Conservation (phyloP, 2,888 invertebrate genomes). For the Fragum fragum region DNA sequence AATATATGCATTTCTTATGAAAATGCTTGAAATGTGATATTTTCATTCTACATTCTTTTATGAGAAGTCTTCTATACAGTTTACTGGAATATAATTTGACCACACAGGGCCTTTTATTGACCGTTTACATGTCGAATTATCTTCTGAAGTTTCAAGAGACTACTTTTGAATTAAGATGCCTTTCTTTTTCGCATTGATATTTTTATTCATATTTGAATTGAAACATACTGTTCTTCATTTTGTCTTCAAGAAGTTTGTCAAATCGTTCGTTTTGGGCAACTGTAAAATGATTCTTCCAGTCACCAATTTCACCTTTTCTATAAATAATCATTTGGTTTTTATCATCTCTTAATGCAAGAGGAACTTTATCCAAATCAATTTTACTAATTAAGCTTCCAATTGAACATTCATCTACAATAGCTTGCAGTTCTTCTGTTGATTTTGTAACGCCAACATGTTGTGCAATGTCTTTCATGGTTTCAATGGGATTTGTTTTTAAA, state of each 20-base stretch:
- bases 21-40: no score
- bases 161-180: no score
- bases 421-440: not conserved
- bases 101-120: no score
- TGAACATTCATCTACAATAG: not conserved
- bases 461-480: not conserved
- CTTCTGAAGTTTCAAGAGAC: no score
- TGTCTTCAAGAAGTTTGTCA: not conserved
- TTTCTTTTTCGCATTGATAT: no score
- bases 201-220: not conserved
- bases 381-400: not conserved
- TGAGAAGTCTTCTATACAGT: no score
- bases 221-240: not conserved
- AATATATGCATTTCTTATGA: no score
- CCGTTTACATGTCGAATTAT: no score
- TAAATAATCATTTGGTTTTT: not conserved
- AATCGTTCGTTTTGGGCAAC: constrained; percentile 7
- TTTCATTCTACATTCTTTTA: no score
- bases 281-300: constrained; percentile 25
- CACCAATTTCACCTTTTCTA: constrained; percentile 12
- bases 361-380: not conserved
- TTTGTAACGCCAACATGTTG: constrained; percentile 18
- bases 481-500: not conserved
- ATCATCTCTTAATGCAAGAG: not conserved
- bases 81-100: no score